A percentile compares a stretch with the other conserved stretches of the same genome.
phyloP scores from a whole-genome alignment of 2,797 vertebrate species.

The Phalanger gymnotis region DNA sequence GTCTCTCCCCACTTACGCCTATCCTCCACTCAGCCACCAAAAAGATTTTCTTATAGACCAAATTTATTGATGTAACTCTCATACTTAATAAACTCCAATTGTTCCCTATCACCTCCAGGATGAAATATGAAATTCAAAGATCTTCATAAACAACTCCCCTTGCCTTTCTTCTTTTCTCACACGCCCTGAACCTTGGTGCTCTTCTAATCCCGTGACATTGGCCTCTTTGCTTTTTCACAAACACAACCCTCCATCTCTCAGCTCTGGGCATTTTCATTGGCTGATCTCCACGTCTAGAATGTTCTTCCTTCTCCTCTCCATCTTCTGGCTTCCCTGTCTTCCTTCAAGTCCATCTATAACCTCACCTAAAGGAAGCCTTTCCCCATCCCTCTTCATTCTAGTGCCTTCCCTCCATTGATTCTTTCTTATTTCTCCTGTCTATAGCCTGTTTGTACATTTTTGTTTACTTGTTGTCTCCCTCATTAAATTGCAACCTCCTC shows the following conservation, averaged over 20 bases:
- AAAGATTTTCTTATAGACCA: too few relatives aligned
- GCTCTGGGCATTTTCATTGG: too few relatives aligned
- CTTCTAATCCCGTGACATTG: too few relatives aligned
- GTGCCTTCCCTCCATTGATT: not conserved
- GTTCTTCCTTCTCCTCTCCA: not conserved
- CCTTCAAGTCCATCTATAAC: not conserved
- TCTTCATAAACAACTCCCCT: too few relatives aligned
- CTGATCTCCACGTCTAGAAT: not conserved
- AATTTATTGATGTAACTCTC: too few relatives aligned
- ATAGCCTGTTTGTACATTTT: not conserved
- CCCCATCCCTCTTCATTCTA: not conserved
- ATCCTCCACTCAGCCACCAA: not conserved
- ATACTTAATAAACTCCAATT: too few relatives aligned
- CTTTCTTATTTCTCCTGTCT: not conserved
- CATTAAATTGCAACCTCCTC: not conserved
- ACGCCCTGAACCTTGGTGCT: too few relatives aligned
- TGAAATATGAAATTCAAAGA: too few relatives aligned
- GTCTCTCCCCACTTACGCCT: not conserved
- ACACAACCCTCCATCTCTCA: too few relatives aligned
- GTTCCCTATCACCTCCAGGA: too few relatives aligned
- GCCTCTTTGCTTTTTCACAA: too few relatives aligned
- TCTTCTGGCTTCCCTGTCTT: not conserved
- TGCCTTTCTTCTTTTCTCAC: too few relatives aligned
- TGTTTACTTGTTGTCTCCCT: not conserved
- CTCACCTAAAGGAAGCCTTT: not conserved